These are phyloP conservation scores for Myodes glareolus DNA, from an alignment of 2,113 vertebrate genomes.

Conservation along the genomic window DNA sequence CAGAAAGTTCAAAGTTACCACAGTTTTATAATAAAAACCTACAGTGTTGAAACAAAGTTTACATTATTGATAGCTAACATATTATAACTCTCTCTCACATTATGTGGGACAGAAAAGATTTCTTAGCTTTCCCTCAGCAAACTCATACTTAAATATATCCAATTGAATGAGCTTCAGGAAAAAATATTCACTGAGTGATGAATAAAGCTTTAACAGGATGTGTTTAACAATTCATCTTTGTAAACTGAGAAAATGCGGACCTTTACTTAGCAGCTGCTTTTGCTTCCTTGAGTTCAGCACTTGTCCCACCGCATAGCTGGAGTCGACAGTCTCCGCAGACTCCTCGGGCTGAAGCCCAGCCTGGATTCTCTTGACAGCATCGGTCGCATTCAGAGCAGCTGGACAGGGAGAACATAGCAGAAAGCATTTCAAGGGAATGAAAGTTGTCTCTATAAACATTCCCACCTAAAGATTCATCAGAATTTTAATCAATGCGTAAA, in stretches of 20 bases:
- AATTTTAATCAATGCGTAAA: constrained; percentile 45
- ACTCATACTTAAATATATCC: neutral
- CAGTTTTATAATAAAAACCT: constrained; percentile 25
- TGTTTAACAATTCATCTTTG: constrained; percentile 32
- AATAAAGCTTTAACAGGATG: neutral
- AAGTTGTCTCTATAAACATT: neutral
- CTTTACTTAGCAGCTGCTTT: constrained; percentile 83
- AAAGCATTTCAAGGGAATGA: neutral
- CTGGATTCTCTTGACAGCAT: constrained; percentile 86
- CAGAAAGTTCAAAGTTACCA: neutral
- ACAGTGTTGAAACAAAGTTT: neutral
- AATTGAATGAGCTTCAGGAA: neutral
- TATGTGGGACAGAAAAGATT: neutral
- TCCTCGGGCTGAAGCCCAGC: constrained; percentile 81
- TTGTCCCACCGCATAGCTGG: constrained; percentile 81
- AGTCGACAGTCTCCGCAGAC: constrained; percentile 51
- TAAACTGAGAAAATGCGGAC: constrained; percentile 70
- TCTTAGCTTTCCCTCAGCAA: neutral
- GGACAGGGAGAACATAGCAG: constrained; percentile 55
- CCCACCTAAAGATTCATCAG: neutral
- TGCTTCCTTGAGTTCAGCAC: constrained; percentile 87
- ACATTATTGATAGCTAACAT: neutral
- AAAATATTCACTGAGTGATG: neutral
- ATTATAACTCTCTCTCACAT: neutral
- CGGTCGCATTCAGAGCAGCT: constrained; percentile 92